Base-by-base conservation (phyloP, 1,140 invertebrate species). In the Drosophila mauritiana region DNA sequence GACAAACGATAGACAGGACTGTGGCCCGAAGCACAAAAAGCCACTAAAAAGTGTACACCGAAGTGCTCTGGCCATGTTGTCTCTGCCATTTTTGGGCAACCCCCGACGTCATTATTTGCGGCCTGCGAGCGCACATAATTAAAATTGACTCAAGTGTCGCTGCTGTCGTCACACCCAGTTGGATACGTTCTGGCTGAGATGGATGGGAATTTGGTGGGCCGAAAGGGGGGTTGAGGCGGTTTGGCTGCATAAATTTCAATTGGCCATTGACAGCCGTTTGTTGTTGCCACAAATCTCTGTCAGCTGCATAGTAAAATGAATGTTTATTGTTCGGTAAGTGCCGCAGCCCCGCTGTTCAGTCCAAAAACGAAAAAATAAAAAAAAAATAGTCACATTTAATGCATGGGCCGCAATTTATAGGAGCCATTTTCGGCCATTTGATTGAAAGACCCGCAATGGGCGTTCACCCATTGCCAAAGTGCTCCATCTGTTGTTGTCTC, bases 251-350 rank as follows among this genome's bases (percentile, higher is more conserved):
- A 88, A 88, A 89, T 88, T 83, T 73, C 51, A 63, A 72, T 64
- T 65, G 69, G 56, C 80, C 75, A 83, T 83, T 83, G 77, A 77
- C 82, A 78, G 82, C 72, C 42, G 57, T 45, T 80, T 73, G 69
- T 69, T 73, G 67, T 70, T 80, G 80, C 79, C 76, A 88, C 84
- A 88, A 88, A 88, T 88, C 84, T 89, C 79, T 82, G 80, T 89
- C 85, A 78, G 76, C 75, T 65, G 77, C 53, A 77, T 78, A 57
- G 84, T 78, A 80, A 89, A 89, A 89, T 84, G 72, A 89, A 89
- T 89, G 84, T 89, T 89, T 89, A 89, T 89, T 89, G 84, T 89
- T 89, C 70, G 82, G 77, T 89, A 89, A 89, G 84, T 89, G 84
- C 80, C 68, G 68, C 80, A 67, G 68, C 53, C 52, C 49, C 73